phyloP scores from a whole-genome alignment of 1,140 invertebrate genomes.

The Drosophila parvula region DNA sequence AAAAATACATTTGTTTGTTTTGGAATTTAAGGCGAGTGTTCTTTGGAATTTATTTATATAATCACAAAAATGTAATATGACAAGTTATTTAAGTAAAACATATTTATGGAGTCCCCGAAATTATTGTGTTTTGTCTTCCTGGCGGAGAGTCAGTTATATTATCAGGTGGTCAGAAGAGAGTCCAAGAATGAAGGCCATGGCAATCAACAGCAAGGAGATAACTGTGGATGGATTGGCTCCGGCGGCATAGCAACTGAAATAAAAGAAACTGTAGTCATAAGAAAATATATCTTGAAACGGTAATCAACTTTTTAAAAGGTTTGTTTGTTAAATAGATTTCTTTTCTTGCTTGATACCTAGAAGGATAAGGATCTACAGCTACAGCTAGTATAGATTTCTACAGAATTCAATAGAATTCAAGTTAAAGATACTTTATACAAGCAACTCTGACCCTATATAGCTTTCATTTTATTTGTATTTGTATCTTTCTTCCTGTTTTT shows the following conservation, averaged over 20 bases:
- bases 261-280: conserved; percentile 16
- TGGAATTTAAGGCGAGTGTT: not conserved
- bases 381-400: too few relatives aligned
- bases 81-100: not conserved
- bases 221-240: conserved; percentile 46
- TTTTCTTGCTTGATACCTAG: not conserved
- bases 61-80: not conserved
- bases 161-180: not conserved
- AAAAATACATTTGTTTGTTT: not conserved
- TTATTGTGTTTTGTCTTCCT: too few relatives aligned
- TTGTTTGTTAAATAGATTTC: not conserved
- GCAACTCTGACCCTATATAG: too few relatives aligned
- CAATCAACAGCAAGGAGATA: conserved; percentile 47
- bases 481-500: not conserved
- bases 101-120: not conserved
- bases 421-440: not conserved
- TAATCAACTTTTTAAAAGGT: not conserved
- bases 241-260: conserved; percentile 55
- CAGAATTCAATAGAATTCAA: not conserved
- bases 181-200: conserved; percentile 11
- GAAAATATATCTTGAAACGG: not conserved
- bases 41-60: not conserved
- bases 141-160: not conserved
- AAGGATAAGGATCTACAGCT: not conserved
- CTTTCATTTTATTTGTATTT: too few relatives aligned